Evolutionary conservation across 2,113 vertebrate species (phyloP), one percentile per base, ranked within the genome.

Genomic region (Nesospiza acunhae): DNA sequence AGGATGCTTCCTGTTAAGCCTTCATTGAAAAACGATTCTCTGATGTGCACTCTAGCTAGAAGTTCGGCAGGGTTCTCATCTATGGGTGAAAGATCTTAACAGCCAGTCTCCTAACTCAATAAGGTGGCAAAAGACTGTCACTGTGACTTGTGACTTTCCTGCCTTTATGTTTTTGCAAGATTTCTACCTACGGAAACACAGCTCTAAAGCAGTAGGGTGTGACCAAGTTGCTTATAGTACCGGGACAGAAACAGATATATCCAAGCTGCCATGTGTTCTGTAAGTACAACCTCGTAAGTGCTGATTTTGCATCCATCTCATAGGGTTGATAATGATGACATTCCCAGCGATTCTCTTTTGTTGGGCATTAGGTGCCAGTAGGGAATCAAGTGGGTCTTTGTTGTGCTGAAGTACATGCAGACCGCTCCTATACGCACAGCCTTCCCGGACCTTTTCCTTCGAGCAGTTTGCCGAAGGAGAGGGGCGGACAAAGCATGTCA

Each of bases 281-380:
- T 27, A 77, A 84, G 55, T 81, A 78, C 56, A 17, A n/a, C 68
- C 87, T 92, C 42, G 22, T 41, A 85, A 82, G 49, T 27, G 68
- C 21, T 89, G 53, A 8, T n/a, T 75, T 90, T 69, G 42, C 42
- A 58, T 86, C 50, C 56, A 6, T 87, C 75, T 78, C 60, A 15
- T 33, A 15, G 24, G 62, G 62, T 28, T 28, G 75, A 72, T 90
- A 74, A 68, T 47, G 68, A 90, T 12, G 94, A 80, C 21, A 18
- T 89, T 75, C 87, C 55, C 75, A 24, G 75, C 33, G 44, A 22
- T 53, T 95, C 93, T 75, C 86, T 92, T 97, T 98, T 98, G 97
- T 96, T 78, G 73, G 44, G 49, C 60, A 26, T 66, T 62, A 84
- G 24, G 63, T 83, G 41, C 75, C 64, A 70, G 12, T 47, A n/a